Evolutionary conservation across 2,113 vertebrate genomes (phyloP).

Genomic region (Limnothrissa miodon): DNA sequence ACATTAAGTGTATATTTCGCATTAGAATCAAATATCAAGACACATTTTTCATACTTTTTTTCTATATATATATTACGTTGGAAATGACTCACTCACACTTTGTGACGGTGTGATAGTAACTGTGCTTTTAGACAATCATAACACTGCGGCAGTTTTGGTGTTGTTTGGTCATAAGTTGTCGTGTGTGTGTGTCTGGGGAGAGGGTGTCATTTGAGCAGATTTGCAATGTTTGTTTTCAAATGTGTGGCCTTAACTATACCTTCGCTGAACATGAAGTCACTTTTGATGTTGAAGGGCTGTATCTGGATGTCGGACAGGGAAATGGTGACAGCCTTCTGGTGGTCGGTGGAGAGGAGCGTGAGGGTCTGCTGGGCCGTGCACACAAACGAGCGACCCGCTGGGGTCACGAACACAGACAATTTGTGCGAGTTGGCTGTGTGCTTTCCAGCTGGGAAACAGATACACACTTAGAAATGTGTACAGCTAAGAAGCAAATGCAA

Average conservation of each 20-base stretch:
- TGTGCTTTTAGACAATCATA: too few species aligned
- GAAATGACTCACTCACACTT: too few species aligned
- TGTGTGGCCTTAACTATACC: slow-evolving; percentile 70
- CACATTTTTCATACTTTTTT: not conserved
- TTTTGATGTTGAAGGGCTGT: slow-evolving; percentile 93
- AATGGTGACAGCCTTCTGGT: slow-evolving; percentile 87
- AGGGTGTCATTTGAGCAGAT: too few species aligned
- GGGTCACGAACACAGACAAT: slow-evolving; percentile 89
- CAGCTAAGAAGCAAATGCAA: not conserved
- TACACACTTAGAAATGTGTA: not conserved
- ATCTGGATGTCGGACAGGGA: slow-evolving; percentile 86
- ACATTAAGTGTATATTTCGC: not conserved
- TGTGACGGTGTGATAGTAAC: too few species aligned
- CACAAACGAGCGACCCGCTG: slow-evolving; percentile 83
- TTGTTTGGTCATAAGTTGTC: too few species aligned
- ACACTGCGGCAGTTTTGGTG: too few species aligned
- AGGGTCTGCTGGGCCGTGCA: slow-evolving; percentile 89
- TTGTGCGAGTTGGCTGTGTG: slow-evolving; percentile 86
- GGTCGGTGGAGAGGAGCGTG: slow-evolving; percentile 87
- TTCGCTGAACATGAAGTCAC: slow-evolving; percentile 94
- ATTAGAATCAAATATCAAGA: not conserved
- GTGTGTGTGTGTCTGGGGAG: too few species aligned
- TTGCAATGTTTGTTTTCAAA: not conserved
- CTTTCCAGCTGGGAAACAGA: slow-evolving; percentile 76
- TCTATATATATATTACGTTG: too few species aligned